Base-by-base conservation (phyloP, 2,888 invertebrate genomes). In the Blastobasis adustella region DNA sequence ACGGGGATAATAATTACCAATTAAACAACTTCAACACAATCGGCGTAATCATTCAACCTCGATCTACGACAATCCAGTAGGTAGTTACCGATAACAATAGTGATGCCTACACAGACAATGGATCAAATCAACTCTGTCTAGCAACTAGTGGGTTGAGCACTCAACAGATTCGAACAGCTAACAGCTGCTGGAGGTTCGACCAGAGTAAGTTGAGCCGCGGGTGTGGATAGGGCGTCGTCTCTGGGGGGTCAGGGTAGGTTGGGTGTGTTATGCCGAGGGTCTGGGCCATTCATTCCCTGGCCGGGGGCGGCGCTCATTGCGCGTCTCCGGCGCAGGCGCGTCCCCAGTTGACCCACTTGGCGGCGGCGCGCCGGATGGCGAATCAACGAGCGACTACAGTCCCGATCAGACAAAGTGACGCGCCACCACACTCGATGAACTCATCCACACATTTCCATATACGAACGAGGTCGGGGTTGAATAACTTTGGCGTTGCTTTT, bases 301-400 rank as follows among this genome's bases (percentile, higher is more conserved):
- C 74, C 74, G 82, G 81, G 85, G 86, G 83, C 82, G 82, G 81
- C 68, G 79, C 79, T 84, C 82, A 86, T 85, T 87, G 85, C 78
- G 63, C 64, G 76, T 73, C 80, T 85, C 84, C 83, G 82, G 82
- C 79, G 86, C 87, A 79, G 82, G 84, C 85, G 84, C 80, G 80
- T 74, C 76, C 78, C 68, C 77, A 85, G 87, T 76, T 87, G 87
- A 86, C 86, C 85, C 81, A 86, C 71, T 82, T 84, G 83, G 58
- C 72, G 71, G 71, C 65, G 67, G 66, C 63, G 63, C 64, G 64
- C 59, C 69, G 66, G 82, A 82, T 83, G 80, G 79, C 80, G 78
- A 83, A 82, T 82, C 84, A 80, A 75, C 73, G 68, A 66, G 67
- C 73, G 72, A 77, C 78, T 74, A 79, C 73, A 74, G 69, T 64